phyloP scores from a whole-genome alignment of 2,797 vertebrate genomes.

The Meda fulgida region DNA sequence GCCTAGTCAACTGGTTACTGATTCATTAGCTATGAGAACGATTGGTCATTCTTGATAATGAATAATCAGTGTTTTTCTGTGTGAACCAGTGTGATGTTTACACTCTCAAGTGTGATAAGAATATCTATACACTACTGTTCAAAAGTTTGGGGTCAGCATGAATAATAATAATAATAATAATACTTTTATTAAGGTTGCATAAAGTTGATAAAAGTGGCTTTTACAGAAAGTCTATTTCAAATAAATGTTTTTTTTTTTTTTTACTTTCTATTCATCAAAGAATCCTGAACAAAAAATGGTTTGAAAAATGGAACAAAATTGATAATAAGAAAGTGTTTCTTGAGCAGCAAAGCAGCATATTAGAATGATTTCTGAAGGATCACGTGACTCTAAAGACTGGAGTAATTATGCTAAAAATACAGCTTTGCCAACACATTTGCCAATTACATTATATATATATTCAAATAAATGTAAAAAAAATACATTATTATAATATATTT shows the following conservation, averaged over 20 bases:
- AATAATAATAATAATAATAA: too few relatives aligned
- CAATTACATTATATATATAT: neutral
- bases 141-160: neutral
- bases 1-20: conserved; percentile 49
- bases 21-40: conserved; percentile 47
- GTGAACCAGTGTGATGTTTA: conserved; percentile 1
- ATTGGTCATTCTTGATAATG: conserved; percentile 44
- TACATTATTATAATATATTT: too few relatives aligned
- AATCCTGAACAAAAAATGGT: neutral
- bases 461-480: neutral
- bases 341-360: neutral
- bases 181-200: neutral
- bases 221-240: neutral
- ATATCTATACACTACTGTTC: neutral
- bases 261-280: neutral
- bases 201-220: neutral
- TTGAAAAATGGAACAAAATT: too few relatives aligned
- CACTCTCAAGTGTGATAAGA: neutral
- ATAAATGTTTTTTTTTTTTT: too few relatives aligned
- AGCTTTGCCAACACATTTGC: neutral
- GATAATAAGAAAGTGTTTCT: neutral
- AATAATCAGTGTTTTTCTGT: conserved; percentile 36
- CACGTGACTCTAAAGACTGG: neutral
- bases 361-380: neutral
- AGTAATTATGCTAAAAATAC: neutral